Base-by-base conservation (phyloP, 2,113 vertebrate species). In the Centropristis striata region DNA sequence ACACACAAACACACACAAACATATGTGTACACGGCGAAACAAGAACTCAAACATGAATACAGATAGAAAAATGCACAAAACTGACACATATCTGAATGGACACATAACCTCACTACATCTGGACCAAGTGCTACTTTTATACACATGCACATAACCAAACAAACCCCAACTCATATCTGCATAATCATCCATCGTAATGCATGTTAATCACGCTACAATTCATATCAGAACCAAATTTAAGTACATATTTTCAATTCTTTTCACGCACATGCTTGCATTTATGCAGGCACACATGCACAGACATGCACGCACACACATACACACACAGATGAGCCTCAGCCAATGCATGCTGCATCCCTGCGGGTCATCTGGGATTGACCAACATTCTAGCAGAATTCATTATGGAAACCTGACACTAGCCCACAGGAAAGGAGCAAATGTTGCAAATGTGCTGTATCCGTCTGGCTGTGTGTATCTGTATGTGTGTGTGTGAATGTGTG, bases 401-500 rank as follows among this genome's bases (percentile, higher is more conserved):
- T 91, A 92, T 60, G 58, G 89, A 88, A 92, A 92, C 84, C 71
- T 36, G 86, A 93, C 84, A 84, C 83, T 68, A 50, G 75, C 81
- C 83, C 70, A 71, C 71, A 76, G 83, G 36, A 86, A 81, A 76
- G 15, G n/a, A 80, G 66, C 60, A 84, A 88, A 78, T 57, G 80
- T 60, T 78, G 59, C 75, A 68, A 85, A 63, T 67, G 75, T 63
- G 63, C 68, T 57, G 60, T 36, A 32, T 85, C 81, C 16, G 54
- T 85, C 76, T 72, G 72, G 69, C 49, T 14, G 64, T 53, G 55
- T 37, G 5, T 49, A 20, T 55, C 20, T 59, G 15, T 71, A n/a
- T 25, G 46, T 27, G 53, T 68, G 71, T 65, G 59, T 42, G 6
- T 60, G 64, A 16, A 2, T 16, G 44, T 65, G 60, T 36, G 74